Conservation (phyloP, 2,797 vertebrate species). For the Triplophysa yarkandensis region DNA sequence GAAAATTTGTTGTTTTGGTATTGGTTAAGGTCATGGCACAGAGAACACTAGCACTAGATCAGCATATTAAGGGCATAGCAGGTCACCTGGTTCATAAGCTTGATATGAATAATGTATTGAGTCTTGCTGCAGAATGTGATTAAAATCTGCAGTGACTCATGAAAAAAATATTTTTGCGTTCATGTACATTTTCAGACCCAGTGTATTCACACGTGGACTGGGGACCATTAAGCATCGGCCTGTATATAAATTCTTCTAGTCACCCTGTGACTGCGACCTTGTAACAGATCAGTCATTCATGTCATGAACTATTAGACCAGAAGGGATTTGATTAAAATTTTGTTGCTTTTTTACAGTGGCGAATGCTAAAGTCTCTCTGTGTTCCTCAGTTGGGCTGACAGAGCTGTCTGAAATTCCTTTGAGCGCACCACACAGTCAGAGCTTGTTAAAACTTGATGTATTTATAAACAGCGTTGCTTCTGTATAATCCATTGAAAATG, state of each 20-base stretch:
- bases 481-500: conserved; percentile 1
- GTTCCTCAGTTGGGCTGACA: conserved; percentile 40
- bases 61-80: conserved; percentile 32
- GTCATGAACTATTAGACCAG: conserved; percentile 60
- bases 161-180: conserved; percentile 59
- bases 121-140: conserved; percentile 7
- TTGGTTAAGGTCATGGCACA: conserved; percentile 7
- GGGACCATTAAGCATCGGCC: conserved; percentile 38
- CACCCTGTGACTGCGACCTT: conserved; percentile 61
- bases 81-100: conserved; percentile 38
- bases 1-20: conserved; percentile 26
- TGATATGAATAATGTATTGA: conserved; percentile 29
- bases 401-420: conserved; percentile 43
- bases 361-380: conserved; percentile 29
- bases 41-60: neutral
- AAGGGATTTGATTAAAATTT: conserved; percentile 51
- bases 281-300: conserved; percentile 55
- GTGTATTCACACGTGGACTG: conserved; percentile 53
- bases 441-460: conserved; percentile 32
- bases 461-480: conserved; percentile 25
- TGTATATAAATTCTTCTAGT: conserved; percentile 19
- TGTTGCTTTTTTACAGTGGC: conserved; percentile 36
- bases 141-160: conserved; percentile 26
- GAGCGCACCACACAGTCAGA: conserved; percentile 14
- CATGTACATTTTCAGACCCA: conserved; percentile 49